Conservation (phyloP, 2,888 invertebrate genomes). For the Sympetrum striolatum region DNA sequence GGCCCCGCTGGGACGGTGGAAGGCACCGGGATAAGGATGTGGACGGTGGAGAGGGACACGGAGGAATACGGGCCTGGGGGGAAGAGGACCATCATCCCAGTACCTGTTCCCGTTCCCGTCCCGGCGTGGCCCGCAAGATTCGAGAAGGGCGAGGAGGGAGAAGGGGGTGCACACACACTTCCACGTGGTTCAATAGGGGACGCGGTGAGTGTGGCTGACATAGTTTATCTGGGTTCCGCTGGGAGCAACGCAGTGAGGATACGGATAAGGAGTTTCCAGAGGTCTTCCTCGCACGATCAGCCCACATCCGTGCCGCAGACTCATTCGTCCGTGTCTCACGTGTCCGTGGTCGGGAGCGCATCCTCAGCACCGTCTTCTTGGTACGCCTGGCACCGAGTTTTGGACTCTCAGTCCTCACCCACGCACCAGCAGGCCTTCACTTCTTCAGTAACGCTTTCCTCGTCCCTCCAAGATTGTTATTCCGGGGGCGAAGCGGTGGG, state of each 20-base stretch:
- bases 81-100: neutral
- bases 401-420: neutral
- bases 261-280: slow-evolving; percentile 47
- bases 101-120: neutral
- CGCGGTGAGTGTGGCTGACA: slow-evolving; percentile 48
- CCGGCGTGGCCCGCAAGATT: slow-evolving; percentile 47
- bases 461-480: neutral
- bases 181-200: slow-evolving; percentile 18
- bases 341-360: slow-evolving; percentile 10
- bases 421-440: neutral
- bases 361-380: neutral
- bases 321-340: slow-evolving; percentile 44
- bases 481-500: neutral
- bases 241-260: slow-evolving; percentile 50
- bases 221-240: slow-evolving; percentile 51
- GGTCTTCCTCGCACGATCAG: neutral
- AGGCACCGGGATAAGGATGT: slow-evolving; percentile 58
- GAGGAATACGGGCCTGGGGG: neutral
- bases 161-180: neutral
- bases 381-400: slow-evolving; percentile 21
- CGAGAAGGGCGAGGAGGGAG: neutral
- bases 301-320: neutral
- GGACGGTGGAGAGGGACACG: slow-evolving; percentile 9
- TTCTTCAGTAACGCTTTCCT: neutral
- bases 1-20: neutral